A percentile compares a stretch with the other conserved stretches of the same genome.
Evolutionary conservation across 2,113 vertebrate species (phyloP).

Genomic region (Poeciliopsis prolifica): DNA sequence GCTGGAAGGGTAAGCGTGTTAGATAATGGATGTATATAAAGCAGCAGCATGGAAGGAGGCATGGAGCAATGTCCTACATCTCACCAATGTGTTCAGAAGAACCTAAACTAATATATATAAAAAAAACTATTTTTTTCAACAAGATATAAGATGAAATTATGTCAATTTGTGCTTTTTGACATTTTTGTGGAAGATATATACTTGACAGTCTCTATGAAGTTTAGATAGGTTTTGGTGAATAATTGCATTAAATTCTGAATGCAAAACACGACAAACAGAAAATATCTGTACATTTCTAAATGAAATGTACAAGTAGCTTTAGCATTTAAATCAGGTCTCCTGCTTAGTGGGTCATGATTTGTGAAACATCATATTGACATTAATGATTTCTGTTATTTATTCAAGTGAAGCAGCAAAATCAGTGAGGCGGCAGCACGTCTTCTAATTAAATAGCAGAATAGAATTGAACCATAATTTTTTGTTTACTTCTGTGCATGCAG

Average conservation of each 20-base stretch:
- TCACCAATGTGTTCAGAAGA: too few species aligned
- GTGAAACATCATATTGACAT: neutral
- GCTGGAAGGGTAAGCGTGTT: too few species aligned
- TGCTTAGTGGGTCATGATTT: neutral
- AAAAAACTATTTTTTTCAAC: too few species aligned
- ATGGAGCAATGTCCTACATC: too few species aligned
- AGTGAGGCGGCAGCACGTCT: neutral
- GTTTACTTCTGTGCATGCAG: neutral
- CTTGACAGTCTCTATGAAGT: neutral
- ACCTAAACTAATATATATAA: too few species aligned
- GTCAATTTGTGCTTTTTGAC: too few species aligned
- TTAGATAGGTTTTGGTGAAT: neutral
- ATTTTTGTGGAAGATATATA: neutral
- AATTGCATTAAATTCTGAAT: neutral
- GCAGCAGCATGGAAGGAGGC: too few species aligned
- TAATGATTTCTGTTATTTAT: neutral
- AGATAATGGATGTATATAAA: too few species aligned
- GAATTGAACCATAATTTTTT: slow-evolving; percentile 1
- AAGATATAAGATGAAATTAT: too few species aligned
- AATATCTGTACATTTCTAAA: neutral
- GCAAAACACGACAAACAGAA: neutral
- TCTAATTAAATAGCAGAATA: neutral
- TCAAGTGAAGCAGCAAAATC: neutral
- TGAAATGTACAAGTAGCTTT: neutral
- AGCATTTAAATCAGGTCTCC: neutral